Base-by-base conservation (phyloP, 2,888 invertebrate genomes). In the Ametastegia equiseti region DNA sequence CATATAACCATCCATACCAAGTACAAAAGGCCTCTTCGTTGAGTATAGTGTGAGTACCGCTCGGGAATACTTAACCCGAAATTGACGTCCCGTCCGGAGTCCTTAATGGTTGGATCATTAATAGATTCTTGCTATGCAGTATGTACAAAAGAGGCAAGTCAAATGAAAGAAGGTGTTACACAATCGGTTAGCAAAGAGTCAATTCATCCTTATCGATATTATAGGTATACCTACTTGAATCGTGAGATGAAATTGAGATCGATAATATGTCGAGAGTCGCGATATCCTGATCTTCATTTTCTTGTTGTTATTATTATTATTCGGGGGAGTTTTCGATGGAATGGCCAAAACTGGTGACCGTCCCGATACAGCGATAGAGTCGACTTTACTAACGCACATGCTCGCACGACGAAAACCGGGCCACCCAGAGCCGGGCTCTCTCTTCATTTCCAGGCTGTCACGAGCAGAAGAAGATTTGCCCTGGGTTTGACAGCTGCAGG, bases 401-500 rank as follows among this genome's bases (percentile, higher is more conserved):
- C 54, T 54, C 75, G 57, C 75, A 75, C 54, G n/a, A n/a, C n/a
- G 75, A 54, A 57, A 75, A 57, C 60, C 78, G 78, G 78, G 78
- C 75, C 75, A 75, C 75, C 75, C 75, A 54, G 50, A 54, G 87
- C 88, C 88, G 88, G n/a, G n/a, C n/a, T n/a, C 89, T 91, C 91
- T 91, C 91, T 92, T 92, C 91, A 91, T 91, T 91, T 91, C 88
- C 89, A 89, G 89, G 88, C 89, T 89, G 89, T 89, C 89, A 89
- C 89, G 88, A 89, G 86, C 89, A 89, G 89, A 89, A 91, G 91
- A 91, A 91, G 91, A 91, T 91, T 91, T 90, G 88, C 88, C 87
- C 91, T 91, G 91, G 88, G 90, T 89, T 90, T 91, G 91, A 91
- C 91, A 91, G 91, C 89, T 90, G 90, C 90, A 91, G 90, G 90